Evolutionary conservation across 2,113 vertebrate species (phyloP), one percentile per base, ranked within the genome.

Genomic region (Mormoops blainvillei): DNA sequence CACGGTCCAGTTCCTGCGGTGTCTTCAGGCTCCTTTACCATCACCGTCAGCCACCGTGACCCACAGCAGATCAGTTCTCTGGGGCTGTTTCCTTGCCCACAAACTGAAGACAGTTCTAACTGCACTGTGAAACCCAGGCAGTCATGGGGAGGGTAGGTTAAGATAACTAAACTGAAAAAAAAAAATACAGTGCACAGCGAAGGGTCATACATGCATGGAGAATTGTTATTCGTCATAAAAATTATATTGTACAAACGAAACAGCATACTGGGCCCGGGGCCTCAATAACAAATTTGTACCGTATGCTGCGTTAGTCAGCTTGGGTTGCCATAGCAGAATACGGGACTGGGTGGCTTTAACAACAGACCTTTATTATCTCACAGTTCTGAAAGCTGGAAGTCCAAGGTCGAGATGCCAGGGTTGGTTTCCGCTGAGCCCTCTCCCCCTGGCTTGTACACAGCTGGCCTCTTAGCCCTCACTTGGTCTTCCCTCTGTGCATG

Each of bases 211-310:
- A 2, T 9, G 14, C 50, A 36, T 12, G 5, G 6, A 48, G 41
- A 45, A 31, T 71, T 52, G 13, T 63, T 58, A 77, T 58, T 70
- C 73, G 84, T 10, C 91, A 89, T 61, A 36, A 67, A 68, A 77
- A 36, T 19, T 10, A 77, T 36, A 52, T 24, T 33, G 18, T 33
- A 80, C 65, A 85, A n/a, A 61, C 48, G 24, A 48, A 70, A 65
- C 5, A 45, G 7, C 38, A 28, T 45, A 12, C 14, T n/a, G 1
- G 1, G 28, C 68, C 65, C 61, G 22, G 33, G 33, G 54, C 38
- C 84, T 82, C 65, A 26, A 1, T 33, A 67, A 73, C 63, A 41
- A 81, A 68, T 86, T 85, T 85, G 68, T 71, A 82, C 48, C 50
- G 33, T 22, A 52, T 9, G 28, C 65, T 31, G 0, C 31, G 31